Base-by-base conservation (phyloP, 2,888 invertebrate genomes). In the Anarsia innoxiella region DNA sequence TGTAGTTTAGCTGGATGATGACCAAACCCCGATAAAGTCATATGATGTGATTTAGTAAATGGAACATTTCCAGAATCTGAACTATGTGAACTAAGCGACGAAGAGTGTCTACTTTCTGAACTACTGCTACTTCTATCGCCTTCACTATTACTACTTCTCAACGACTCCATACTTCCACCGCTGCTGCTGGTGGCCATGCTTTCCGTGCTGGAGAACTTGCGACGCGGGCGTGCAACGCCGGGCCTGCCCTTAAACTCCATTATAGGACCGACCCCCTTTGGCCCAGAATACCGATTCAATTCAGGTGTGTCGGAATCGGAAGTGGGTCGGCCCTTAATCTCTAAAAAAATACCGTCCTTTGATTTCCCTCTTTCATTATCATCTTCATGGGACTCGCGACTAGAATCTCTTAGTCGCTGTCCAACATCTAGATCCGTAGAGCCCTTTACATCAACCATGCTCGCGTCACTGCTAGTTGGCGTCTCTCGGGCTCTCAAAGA, bases 141-240 rank as follows among this genome's bases (percentile, higher is more conserved):
- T 71, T 94, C 94, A 67, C 94, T 95, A 39, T 93, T 94, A 67
- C 93, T 93, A 73, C 94, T 94, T 45, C 93, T 88, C 45, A 95
- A 79, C 37, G 94, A 94, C 65, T 95, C 95, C 91, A 95, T 91
- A 69, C 94, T 94, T 28, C 93, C 93, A 34, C 93, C 93, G 62
- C 93, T 93, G 74, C 93, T 93, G 60, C 93, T 94, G 4, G 93
- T 93, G 19, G 93, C 93, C 89, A 94, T 93, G 68, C 93, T 93
- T 73, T 94, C 94, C 16, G 93, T 93, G 58, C 94, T 94, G 4
- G 91, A 92, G 69, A 90, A 92, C 50, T 84, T 84, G 47, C 89
- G 80, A 44, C 90, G 82, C 49, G 88, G 82, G 46, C 80, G 84
- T 46, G 73, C 61, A 46, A 77, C 70, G 47, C 74, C 63, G 48